Evolutionary conservation across 2,797 vertebrate genomes (phyloP).

Genomic region (Sebastes elongatus): DNA sequence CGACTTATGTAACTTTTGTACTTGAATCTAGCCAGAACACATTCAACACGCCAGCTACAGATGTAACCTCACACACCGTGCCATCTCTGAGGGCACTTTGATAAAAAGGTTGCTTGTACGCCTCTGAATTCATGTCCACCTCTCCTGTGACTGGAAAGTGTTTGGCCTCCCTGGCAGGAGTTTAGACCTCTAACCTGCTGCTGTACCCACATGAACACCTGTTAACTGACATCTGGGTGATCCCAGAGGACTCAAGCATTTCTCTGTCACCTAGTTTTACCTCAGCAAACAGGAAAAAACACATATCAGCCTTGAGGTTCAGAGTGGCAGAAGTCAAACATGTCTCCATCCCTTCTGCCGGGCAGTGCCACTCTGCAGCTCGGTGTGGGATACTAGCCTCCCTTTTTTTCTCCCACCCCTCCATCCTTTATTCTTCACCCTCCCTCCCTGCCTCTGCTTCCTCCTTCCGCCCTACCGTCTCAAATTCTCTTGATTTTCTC

Average conservation of each 20-base stretch:
- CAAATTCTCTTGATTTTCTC: not conserved
- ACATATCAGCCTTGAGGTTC: not conserved
- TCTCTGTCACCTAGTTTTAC: conserved; percentile 17
- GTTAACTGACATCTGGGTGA: conserved; percentile 11
- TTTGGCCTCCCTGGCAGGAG: not conserved
- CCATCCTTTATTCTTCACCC: not conserved
- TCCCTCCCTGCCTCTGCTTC: not conserved
- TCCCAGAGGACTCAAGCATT: not conserved
- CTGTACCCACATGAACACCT: not conserved
- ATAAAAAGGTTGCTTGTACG: not conserved
- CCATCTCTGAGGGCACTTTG: not conserved
- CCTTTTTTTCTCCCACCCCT: not conserved
- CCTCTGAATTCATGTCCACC: not conserved
- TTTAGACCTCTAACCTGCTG: not conserved
- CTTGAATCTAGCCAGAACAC: not conserved
- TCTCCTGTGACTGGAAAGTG: not conserved
- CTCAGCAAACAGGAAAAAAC: not conserved
- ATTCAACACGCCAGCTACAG: not conserved
- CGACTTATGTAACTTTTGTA: too few species aligned
- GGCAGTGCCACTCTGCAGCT: not conserved
- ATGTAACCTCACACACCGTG: not conserved
- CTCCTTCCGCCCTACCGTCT: not conserved
- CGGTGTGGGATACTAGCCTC: not conserved
- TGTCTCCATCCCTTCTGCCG: not conserved
- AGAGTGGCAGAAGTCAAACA: not conserved